These are phyloP conservation scores for Onthophagus taurus DNA, from an alignment of 1,140 invertebrate species.

Conservation along the genomic window DNA sequence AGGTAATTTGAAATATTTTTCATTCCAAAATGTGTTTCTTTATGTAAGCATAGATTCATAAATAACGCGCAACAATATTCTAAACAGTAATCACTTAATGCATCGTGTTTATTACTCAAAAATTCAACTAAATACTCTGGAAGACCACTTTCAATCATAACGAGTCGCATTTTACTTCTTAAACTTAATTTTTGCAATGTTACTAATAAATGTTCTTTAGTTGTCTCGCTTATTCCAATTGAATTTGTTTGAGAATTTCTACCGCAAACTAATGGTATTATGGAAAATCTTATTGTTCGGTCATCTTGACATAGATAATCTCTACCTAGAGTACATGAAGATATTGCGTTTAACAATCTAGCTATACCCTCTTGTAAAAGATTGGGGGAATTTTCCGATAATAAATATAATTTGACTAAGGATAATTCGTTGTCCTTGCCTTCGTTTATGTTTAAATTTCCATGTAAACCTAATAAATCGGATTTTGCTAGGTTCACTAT, in stretches of 20 bases:
- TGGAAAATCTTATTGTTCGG: background rate
- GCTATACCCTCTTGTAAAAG: slow-evolving; percentile 10
- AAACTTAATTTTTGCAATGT: slow-evolving; percentile 15
- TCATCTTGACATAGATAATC: slow-evolving; percentile 15
- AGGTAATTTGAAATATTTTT: background rate
- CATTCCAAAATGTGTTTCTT: background rate
- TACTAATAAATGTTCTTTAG: slow-evolving; percentile 8
- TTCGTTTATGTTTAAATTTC: no score
- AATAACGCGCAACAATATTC: slow-evolving; percentile 13
- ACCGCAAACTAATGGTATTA: slow-evolving; percentile 9
- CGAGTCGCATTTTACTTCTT: slow-evolving; percentile 6
- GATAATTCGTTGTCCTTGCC: no score
- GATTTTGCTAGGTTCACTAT: no score
- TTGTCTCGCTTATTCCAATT: background rate
- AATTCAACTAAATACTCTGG: slow-evolving; percentile 11
- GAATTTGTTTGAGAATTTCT: background rate
- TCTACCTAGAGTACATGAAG: slow-evolving; percentile 14
- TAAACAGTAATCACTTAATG: slow-evolving; percentile 10
- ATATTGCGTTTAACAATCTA: slow-evolving; percentile 12
- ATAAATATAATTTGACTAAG: no score
- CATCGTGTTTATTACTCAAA: slow-evolving; percentile 1
- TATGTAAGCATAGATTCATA: slow-evolving; percentile 17
- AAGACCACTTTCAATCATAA: slow-evolving; percentile 13
- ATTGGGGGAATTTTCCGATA: no score
- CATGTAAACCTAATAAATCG: no score